phyloP scores from a whole-genome alignment of 2,113 vertebrate species.

The Chlorodrepanis virens region DNA sequence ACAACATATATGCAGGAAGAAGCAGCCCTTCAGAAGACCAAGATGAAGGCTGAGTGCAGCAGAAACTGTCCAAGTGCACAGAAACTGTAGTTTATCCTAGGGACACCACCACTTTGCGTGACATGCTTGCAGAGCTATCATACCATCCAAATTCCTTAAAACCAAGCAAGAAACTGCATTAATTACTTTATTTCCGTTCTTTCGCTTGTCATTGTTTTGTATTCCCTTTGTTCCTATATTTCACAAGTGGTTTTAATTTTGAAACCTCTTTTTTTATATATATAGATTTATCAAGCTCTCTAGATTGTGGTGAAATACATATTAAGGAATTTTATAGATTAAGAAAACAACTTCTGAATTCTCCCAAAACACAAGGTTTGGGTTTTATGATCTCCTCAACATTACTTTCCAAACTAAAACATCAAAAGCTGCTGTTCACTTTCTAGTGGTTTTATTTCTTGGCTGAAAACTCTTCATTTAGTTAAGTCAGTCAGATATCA shows the following conservation, averaged over 20 bases:
- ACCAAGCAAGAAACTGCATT: not conserved
- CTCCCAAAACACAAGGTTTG: not conserved
- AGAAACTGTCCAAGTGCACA: not conserved
- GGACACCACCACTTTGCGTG: not conserved
- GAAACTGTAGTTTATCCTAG: not conserved
- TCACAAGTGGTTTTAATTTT: not conserved
- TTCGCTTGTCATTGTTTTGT: not conserved
- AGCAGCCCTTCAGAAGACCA: not conserved
- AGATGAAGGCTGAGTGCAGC: not conserved
- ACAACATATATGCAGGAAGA: not conserved
- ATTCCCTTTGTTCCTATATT: constrained; percentile 11
- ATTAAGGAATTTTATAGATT: not conserved
- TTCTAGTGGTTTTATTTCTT: not conserved
- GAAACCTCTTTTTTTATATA: not conserved
- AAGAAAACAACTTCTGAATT: constrained; percentile 16
- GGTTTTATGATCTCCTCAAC: not conserved
- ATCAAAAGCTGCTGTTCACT: constrained; percentile 14
- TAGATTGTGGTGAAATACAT: not conserved
- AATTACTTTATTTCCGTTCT: not conserved
- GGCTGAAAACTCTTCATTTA: not conserved
- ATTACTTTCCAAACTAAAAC: not conserved
- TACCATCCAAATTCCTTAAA: constrained; percentile 4
- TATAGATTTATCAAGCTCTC: not conserved
- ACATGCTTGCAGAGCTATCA: not conserved
- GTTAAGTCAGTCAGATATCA: not conserved